Base-by-base conservation (phyloP, 2,113 vertebrate species). In the Hemiscyllium ocellatum region DNA sequence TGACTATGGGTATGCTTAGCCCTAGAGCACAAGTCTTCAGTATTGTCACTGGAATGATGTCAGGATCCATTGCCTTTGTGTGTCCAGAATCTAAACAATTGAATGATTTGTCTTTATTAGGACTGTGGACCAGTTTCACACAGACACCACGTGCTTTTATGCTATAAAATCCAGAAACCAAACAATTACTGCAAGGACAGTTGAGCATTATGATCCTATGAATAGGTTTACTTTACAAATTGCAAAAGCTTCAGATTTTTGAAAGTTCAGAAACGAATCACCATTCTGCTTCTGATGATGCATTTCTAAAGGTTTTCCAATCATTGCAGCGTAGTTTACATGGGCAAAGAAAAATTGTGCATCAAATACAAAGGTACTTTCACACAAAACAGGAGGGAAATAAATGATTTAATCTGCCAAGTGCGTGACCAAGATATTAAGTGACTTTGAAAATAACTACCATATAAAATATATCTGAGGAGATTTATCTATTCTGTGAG, bases 401-500 rank as follows among this genome's bases (percentile, higher is more conserved):
- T 72, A 95, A 50, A 12, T 47, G 37, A 94, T 95, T 95, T 50
- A 95, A 72, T 72, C 93, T 94, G 37, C 37, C 68, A 47, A 50
- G 47, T 47, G 42, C 72, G 47, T 72, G 69, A 95, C 12, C 52
- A 13, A 70, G 4, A 29, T 37, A 22, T 20, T 80, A 68, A 93
- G 42, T 66, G 90, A 68, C n/a, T n/a, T 76, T 90, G 87, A 61
- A 90, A 90, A 90, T 61, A 70, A 95, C 22, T 42, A 10, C 15
- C 15, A n/a, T 61, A 19, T 90, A n/a, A 90, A 65, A 56, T 90
- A 90, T 61, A 90, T 8, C 56, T 13, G 1, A n/a, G n/a, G 61
- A 19, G 10, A n/a, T 93, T n/a, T 22, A n/a, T 93, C 66, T 65
- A 93, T 61, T 65, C 22, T 68, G 89, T 22, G 65, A 37, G 89